Evolutionary conservation across 1,140 invertebrate genomes (phyloP), one percentile per base, ranked within the genome.

Genomic region (Habropoda laboriosa): DNA sequence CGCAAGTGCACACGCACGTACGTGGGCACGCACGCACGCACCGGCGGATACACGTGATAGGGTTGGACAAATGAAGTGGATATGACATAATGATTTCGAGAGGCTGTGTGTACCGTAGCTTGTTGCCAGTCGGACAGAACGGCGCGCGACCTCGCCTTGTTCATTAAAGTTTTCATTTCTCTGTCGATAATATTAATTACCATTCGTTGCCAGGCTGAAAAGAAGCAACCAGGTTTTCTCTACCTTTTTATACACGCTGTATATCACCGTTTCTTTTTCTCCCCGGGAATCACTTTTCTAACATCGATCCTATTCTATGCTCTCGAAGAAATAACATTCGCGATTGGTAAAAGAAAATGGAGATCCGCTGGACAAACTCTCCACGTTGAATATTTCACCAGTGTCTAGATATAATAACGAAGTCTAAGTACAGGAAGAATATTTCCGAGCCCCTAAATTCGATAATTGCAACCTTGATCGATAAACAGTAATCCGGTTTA

Each of bases 81-180:
- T 87, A 83, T 83, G 85, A 83, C 85, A 83, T 86, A 86, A 87
- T 87, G 85, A 87, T 86, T 87, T 86, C 58, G 82, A 86, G 85
- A 83, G 77, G 60, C 58, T 68, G 85, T 64, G 67, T 47, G 30
- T 60, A 57, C 60, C 64, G 71, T 68, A 71, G 81, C 76, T 83
- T 67, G 79, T 80, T 86, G 74, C 80, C 72, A 57, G 66, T 64
- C 60, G 72, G 66, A 64, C 67, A 27, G 64, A 38, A 53, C 57
- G 42, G 13, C 51, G 49, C 12, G n/a, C 82, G 67, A 68, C 61
- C 83, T 42, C 70, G 53, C 58, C 70, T 82, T 76, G 74, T 86
- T 82, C 72, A 63, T 82, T 80, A 49, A 53, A 82, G 45, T 79
- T 81, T 85, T 74, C 83, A 40, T 71, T 58, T 51, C 57, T 78